Evolutionary conservation across 2,113 vertebrate species (phyloP).

Genomic region (Callaeas wilsoni): DNA sequence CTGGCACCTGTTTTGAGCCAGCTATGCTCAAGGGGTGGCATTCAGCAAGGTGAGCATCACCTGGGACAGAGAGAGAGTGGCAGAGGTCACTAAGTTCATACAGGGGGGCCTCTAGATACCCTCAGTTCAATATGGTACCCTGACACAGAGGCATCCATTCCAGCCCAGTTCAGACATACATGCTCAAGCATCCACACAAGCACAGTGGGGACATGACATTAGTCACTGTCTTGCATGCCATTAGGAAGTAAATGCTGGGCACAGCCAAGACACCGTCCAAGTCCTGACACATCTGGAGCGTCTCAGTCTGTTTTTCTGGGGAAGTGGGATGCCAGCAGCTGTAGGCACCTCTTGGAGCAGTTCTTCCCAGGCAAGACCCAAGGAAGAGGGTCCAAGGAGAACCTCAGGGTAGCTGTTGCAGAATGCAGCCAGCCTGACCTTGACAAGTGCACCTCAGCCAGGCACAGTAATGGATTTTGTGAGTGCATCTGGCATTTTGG

Average conservation of each 20-base stretch:
- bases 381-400: background rate
- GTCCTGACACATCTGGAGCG: background rate
- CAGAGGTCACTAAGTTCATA: background rate
- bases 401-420: background rate
- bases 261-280: background rate
- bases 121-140: background rate
- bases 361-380: background rate
- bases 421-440: background rate
- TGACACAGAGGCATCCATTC: background rate
- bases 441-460: background rate
- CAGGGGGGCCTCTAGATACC: background rate
- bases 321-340: fast-evolving
- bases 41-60: background rate
- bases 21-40: background rate
- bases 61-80: background rate
- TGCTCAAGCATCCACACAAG: background rate
- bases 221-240: background rate
- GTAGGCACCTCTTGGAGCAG: fast-evolving
- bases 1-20: background rate
- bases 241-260: background rate
- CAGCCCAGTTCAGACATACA: background rate
- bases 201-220: background rate
- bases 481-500: slow-evolving; percentile 12
- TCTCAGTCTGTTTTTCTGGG: background rate
- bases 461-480: background rate